Conservation (phyloP, 2,113 vertebrate genomes). For the Murina feae region DNA sequence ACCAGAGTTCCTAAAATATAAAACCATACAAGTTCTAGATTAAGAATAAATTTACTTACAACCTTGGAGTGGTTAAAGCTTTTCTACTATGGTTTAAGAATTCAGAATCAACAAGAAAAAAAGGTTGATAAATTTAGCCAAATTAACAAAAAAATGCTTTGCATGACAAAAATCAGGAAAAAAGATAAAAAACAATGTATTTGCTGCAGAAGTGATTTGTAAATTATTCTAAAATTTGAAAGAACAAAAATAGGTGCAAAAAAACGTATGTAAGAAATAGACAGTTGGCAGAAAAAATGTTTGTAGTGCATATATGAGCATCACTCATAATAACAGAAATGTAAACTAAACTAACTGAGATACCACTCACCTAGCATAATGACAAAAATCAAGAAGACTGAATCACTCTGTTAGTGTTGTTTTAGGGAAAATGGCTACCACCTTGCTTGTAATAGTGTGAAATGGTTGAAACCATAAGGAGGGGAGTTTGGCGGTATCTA, state of each 20-base stretch:
- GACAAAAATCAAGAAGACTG: neutral
- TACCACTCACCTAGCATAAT: neutral
- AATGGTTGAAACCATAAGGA: neutral
- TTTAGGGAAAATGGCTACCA: neutral
- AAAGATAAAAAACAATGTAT: neutral
- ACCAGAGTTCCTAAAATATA: neutral
- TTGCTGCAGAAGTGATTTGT: neutral
- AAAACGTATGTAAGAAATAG: neutral
- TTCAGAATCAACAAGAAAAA: neutral
- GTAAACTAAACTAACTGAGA: neutral
- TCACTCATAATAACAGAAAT: neutral
- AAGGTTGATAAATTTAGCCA: neutral
- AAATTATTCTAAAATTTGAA: neutral
- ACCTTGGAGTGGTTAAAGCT: neutral
- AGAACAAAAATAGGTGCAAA: neutral
- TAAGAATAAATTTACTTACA: neutral
- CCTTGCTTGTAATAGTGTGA: neutral
- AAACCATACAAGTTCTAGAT: neutral
- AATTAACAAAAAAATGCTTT: neutral
- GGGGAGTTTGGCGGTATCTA: neutral
- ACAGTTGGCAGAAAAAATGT: neutral
- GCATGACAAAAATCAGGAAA: neutral
- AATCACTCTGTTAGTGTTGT: neutral
- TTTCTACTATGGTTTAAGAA: neutral
- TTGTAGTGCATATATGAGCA: neutral